Evolutionary conservation across 2,888 invertebrate genomes (phyloP), one percentile per base, ranked within the genome.

Genomic region (Leptinotarsa peninsularis): DNA sequence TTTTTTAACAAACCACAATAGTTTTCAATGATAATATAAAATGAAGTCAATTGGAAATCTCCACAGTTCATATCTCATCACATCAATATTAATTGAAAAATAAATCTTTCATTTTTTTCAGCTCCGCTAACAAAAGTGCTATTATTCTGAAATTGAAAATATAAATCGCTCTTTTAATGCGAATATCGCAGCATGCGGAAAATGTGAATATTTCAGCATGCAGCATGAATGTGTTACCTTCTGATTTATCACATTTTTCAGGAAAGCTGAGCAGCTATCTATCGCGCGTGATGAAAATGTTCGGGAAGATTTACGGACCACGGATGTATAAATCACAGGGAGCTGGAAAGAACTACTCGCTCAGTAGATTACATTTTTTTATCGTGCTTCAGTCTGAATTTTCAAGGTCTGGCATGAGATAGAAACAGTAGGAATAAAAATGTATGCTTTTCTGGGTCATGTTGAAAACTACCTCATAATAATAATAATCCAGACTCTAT

Each of bases 111-210:
- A 43, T 43, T 33, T 49, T 70, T 58, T 70, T 21, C 43, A 49
- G 33, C 52, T 17, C 10, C 4, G 18, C 18, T 21, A 56, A 21
- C 54, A 63, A 71, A 60, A 49, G 27, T 27, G 18, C 49, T 21
- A 71, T 71, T 27, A n/a, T 50, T 43, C 49, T 17, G 60, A 60
- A 60, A 63, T 71, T 71, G 49, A 10, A 71, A 71, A 21, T 49
- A 71, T 63, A 71, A 71, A 58, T 71, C 58, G 71, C 23, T 17
- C 71, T 63, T 27, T 71, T 27, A 10, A 63, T 13, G 49, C 23
- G 56, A n/a, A 43, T 33, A 63, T 71, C 23, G 18, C 49, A 43
- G 60, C 60, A 71, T 63, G 63, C 60, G 60, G 49, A 21, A 49
- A 60, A 71, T 43, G 63, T 63, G 63, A 33, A 63, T 63, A 63